Percentiles rank a stretch among this genome's conserved stretches.
Conservation (phyloP, 2,888 invertebrate genomes). For the Leptopilina syphax region DNA sequence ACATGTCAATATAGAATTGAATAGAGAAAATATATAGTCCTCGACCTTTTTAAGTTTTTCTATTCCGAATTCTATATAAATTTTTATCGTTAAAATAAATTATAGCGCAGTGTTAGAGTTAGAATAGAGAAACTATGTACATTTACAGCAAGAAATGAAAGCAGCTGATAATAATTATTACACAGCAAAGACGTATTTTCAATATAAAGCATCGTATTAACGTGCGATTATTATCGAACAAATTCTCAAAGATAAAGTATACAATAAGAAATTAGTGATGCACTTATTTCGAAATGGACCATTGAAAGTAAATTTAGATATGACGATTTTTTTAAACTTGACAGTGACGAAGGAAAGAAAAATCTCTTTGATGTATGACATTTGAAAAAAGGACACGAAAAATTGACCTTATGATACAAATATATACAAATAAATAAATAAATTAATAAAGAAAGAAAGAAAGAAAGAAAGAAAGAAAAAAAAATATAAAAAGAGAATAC, state of each 20-base stretch:
- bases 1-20: background rate
- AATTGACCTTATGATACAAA: too few species aligned
- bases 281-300: slow-evolving; percentile 11
- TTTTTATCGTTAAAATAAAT: background rate
- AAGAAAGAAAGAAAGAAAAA: too few species aligned
- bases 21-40: background rate
- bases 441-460: too few species aligned
- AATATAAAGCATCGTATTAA: background rate
- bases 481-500: too few species aligned
- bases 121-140: background rate
- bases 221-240: background rate
- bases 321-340: background rate
- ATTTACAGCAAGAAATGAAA: background rate
- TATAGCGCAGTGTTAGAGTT: background rate
- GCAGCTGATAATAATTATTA: background rate
- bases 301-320: slow-evolving; percentile 12
- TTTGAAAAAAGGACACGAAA: too few species aligned
- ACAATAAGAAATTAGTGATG: background rate
- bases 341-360: background rate
- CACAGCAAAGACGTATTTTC: background rate
- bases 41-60: background rate
- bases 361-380: background rate
- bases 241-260: background rate
- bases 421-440: too few species aligned
- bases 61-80: background rate